Evolutionary conservation across 2,797 vertebrate genomes (phyloP), one percentile per base, ranked within the genome.

Genomic region (Pipistrellus kuhlii): DNA sequence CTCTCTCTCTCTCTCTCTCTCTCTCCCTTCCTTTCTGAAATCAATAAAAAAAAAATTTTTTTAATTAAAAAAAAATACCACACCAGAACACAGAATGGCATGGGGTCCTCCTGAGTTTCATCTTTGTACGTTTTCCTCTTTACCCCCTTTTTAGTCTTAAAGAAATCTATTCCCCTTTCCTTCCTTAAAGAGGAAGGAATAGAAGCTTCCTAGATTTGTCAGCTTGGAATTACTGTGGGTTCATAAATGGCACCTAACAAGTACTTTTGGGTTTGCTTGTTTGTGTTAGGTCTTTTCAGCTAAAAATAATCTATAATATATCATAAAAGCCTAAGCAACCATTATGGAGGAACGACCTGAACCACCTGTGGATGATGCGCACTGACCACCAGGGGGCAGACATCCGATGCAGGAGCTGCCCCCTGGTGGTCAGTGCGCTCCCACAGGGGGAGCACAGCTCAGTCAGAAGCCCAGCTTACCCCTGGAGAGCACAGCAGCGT

Each of bases 181-280:
- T 41, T 41, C 38, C 38, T 55, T 73, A 93, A 96, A 96, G 91
- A 93, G 93, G 88, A 96, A 94, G 86, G 21, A 92, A 72, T 13
- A 72, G 48, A 17, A 69, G 4, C 55, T 53, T 87, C 55, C 57
- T 20, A 4, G 41, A 59, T 88, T 88, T 80, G 75, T 91, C 48
- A 23, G 21, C 32, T 69, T 10, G 18, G 25, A 38, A 38, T 92
- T 48, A 68, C 76, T 72, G 59, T 69, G 25, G 30, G 53, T 32
- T 92, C 53, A 84, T 77, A 94, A 93, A 64, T 83, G 5, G 68
- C 95, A 90, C 23, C 53, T 68, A 78, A n/a, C 1, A 48, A 91
- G n/a, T 13, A 64, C 17, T 75, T 81, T 72, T 15, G 6, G 20
- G 25, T 20, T 71, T 71, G 25, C 18, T 41, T 78, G 73, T 15